Evolutionary conservation across 2,888 invertebrate genomes (phyloP).

Genomic region (Amiota mariae): DNA sequence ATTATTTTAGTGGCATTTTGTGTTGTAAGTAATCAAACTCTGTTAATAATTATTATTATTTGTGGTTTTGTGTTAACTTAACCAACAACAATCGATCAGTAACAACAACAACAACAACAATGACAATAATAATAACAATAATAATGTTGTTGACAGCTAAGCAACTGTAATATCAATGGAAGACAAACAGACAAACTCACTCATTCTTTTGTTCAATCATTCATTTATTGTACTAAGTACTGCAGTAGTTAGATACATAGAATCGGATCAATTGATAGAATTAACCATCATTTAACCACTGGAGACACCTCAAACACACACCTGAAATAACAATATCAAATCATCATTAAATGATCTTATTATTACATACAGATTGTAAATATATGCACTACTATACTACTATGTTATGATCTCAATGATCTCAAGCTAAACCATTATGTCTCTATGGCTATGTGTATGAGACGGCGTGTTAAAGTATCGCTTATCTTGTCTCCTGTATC

Average conservation of each 20-base stretch:
- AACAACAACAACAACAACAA: background rate
- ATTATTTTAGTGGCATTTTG: constrained; percentile 16
- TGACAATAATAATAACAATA: background rate
- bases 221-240: background rate
- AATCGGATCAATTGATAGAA: background rate
- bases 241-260: background rate
- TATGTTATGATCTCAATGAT: background rate
- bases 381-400: too few relatives aligned
- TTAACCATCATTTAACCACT: background rate
- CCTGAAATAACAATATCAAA: constrained; percentile 14
- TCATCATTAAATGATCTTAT: background rate
- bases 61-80: constrained; percentile 8
- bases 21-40: constrained; percentile 1
- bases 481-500: constrained; percentile 5
- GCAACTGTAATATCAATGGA: too few relatives aligned
- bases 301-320: background rate
- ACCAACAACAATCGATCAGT: background rate
- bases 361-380: background rate
- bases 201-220: too few relatives aligned
- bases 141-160: background rate
- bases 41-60: constrained; percentile 3
- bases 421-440: background rate
- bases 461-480: constrained; percentile 22
- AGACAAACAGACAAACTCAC: too few relatives aligned
- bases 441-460: background rate